phyloP scores from a whole-genome alignment of 2,113 vertebrate species.

The Indicator indicator region DNA sequence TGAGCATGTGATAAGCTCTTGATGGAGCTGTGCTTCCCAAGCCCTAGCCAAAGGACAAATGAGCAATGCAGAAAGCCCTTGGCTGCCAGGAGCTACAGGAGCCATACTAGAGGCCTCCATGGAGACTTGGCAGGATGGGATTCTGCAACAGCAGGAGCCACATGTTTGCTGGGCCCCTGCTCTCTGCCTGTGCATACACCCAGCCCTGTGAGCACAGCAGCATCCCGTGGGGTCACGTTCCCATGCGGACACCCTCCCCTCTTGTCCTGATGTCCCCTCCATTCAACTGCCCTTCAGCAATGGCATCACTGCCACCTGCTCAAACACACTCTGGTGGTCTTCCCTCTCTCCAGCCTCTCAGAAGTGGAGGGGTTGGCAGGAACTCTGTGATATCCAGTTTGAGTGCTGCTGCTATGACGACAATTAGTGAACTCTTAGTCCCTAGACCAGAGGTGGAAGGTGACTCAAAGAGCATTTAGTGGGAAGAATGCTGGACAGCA shows the following conservation, averaged over 20 bases:
- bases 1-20: constrained; percentile 42
- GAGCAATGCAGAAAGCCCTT: constrained; percentile 5
- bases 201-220: background rate
- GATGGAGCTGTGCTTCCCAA: constrained; percentile 3
- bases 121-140: constrained; percentile 38
- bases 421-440: background rate
- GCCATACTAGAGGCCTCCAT: background rate
- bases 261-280: fast-evolving
- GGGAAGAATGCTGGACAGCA: background rate
- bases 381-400: background rate
- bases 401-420: background rate
- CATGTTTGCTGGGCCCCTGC: constrained; percentile 23
- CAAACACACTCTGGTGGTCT: background rate
- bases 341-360: background rate
- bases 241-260: background rate
- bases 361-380: background rate
- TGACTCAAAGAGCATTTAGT: background rate
- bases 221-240: background rate
- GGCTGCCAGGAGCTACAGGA: constrained; percentile 49
- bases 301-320: background rate
- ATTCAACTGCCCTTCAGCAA: background rate
- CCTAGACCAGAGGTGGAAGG: background rate
- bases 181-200: background rate
- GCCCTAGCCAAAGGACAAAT: constrained; percentile 52
- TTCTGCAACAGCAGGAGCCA: constrained; percentile 59